phyloP scores from a whole-genome alignment of 1,140 invertebrate genomes.

The Cardiocondyla obscurior region DNA sequence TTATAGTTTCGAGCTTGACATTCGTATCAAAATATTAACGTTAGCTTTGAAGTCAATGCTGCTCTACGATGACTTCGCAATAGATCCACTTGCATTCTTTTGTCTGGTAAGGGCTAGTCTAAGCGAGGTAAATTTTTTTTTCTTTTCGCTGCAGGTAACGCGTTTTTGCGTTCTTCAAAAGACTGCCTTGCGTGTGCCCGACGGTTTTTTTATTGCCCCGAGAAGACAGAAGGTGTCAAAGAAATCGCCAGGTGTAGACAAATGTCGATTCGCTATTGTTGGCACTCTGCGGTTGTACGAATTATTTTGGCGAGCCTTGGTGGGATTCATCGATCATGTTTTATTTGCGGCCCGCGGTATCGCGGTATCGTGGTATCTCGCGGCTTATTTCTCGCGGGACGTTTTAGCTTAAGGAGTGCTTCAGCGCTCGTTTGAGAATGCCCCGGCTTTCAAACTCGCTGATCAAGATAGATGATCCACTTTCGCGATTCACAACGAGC shows the following conservation, averaged over 20 bases:
- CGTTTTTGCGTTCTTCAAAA: conserved; percentile 46
- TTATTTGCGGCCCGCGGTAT: neutral
- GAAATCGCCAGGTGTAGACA: conserved; percentile 66
- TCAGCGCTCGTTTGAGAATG: conserved; percentile 30
- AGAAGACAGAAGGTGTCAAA: conserved; percentile 65
- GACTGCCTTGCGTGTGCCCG: conserved; percentile 65
- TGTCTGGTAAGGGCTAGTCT: conserved; percentile 60
- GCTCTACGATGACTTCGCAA: conserved; percentile 4
- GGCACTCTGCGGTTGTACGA: too few species aligned
- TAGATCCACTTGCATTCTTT: conserved; percentile 29
- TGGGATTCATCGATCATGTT: neutral
- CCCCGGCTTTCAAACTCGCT: conserved; percentile 41
- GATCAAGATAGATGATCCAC: conserved; percentile 56
- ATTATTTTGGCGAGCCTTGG: neutral
- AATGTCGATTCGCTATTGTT: neutral
- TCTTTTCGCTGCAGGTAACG: conserved; percentile 71
- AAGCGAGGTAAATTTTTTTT: conserved; percentile 69
- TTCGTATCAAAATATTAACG: neutral
- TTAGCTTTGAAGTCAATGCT: neutral
- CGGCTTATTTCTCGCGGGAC: conserved; percentile 17
- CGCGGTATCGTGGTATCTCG: neutral
- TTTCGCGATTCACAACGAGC: conserved; percentile 41
- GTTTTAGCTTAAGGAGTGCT: conserved; percentile 23
- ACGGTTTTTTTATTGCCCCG: conserved; percentile 49
- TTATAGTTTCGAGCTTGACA: neutral